Percentiles rank a stretch among this genome's conserved stretches.
Evolutionary conservation across 2,113 vertebrate genomes (phyloP).

Genomic region (Nyctibius bracteatus): DNA sequence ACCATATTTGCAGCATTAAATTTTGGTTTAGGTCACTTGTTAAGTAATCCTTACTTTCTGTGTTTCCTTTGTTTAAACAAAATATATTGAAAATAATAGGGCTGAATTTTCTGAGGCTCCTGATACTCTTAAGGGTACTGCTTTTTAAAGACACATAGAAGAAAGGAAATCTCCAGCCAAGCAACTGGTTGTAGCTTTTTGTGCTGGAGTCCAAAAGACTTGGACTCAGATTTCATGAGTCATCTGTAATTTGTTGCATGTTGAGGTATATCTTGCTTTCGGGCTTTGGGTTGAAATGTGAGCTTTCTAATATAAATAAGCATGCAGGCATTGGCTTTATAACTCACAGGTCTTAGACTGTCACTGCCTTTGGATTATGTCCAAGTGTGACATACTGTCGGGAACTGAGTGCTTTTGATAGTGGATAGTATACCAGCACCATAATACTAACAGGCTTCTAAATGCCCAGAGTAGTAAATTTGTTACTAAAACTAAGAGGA

Average conservation of each 20-base stretch:
- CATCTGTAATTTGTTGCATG: neutral
- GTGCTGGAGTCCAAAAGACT: neutral
- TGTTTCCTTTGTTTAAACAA: neutral
- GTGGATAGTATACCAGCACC: neutral
- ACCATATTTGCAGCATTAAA: neutral
- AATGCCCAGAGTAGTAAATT: neutral
- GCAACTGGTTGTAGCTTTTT: neutral
- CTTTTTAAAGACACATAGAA: neutral
- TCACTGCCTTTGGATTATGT: constrained; percentile 20
- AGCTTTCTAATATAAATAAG: constrained; percentile 21
- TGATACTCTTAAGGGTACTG: neutral
- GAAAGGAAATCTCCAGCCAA: neutral
- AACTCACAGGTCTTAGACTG: constrained; percentile 1
- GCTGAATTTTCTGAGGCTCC: neutral
- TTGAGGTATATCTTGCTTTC: constrained; percentile 17
- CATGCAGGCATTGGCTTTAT: neutral
- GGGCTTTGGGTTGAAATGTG: constrained; percentile 21
- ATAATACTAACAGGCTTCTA: neutral
- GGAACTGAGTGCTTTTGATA: neutral
- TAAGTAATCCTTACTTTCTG: neutral
- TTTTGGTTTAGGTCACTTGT: neutral
- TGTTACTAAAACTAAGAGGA: neutral
- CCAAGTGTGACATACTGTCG: constrained; percentile 20
- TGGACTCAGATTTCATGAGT: neutral
- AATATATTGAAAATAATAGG: neutral